Evolutionary conservation across 2,888 invertebrate species (phyloP), one percentile per base, ranked within the genome.

Genomic region (Ennomos erosarius): DNA sequence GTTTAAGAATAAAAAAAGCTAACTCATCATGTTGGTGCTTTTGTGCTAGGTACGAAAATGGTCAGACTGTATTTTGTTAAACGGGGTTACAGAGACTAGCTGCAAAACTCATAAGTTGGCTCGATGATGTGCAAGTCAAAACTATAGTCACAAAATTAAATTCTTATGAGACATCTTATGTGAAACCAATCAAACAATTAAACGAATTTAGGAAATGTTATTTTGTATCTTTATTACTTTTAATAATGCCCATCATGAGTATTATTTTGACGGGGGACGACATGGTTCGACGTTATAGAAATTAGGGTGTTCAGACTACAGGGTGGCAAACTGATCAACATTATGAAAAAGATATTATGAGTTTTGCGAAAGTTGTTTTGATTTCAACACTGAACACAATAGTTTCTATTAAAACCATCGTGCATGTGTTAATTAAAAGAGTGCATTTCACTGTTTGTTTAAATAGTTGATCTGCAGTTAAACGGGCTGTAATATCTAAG

Each of bases 401-500:
- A 26, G 26, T 26, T 26, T 26, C 26, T 26, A 6, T 6, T 26
- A 26, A 26, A 26, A 6, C 26, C 0, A 26, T 26, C 4, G 5
- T 26, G 26, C 26, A 35, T 38, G 9, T 45, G 52, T 62, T 65
- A 65, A 37, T 52, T 34, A 57, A 57, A 59, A 51, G 64, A 45
- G 51, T 65, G 56, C 58, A 62, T 56, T 69, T 62, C 64, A 62
- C 53, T 50, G 56, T 59, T 63, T 53, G 16, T 50, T 38, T 60
- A 57, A 61, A 62, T 11, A 61, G 69, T 72, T 73, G 67, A 75
- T 72, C 43, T 55, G 69, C 72, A 70, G 64, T 61, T 55, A 52
- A 81, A 80, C 77, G 79, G 87, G 87, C 85, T 88, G 85, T 87
- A 80, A 81, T 76, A 65, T 65, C 69, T 81, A 84, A 87, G 87